Evolutionary conservation across 2,113 vertebrate species (phyloP).

Genomic region (Axis porcinus): DNA sequence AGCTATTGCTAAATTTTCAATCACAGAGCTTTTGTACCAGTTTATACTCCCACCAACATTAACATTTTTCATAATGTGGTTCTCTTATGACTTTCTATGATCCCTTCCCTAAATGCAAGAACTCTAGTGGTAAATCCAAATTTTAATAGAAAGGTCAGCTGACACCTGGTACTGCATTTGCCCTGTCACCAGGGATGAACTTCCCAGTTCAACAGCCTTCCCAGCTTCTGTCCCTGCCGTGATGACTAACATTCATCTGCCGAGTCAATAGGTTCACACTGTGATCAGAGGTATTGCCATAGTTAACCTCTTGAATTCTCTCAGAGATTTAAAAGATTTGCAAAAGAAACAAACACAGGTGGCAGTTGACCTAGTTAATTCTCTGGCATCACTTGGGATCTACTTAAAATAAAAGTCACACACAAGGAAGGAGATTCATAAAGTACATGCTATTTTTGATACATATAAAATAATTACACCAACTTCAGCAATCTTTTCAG

Average conservation of each 20-base stretch:
- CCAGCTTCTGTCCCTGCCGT: neutral
- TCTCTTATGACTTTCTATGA: neutral
- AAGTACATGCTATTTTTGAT: neutral
- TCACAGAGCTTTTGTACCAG: neutral
- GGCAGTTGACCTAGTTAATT: neutral
- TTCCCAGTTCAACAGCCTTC: neutral
- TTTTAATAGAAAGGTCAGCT: neutral
- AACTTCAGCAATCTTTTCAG: neutral
- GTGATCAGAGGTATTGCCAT: neutral
- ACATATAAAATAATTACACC: neutral
- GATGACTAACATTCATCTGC: neutral
- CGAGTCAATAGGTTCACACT: neutral
- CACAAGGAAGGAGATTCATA: neutral
- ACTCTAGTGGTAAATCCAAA: neutral
- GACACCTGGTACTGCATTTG: neutral
- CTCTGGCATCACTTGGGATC: neutral
- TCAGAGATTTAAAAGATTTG: neutral
- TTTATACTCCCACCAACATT: neutral
- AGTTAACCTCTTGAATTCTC: neutral
- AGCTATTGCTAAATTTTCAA: neutral
- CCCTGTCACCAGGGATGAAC: neutral
- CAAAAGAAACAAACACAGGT: neutral
- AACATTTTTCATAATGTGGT: neutral
- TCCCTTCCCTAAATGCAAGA: neutral
- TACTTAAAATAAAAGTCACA: neutral